phyloP scores from a whole-genome alignment of 2,888 invertebrate species.

The Pegoplata infirma region DNA sequence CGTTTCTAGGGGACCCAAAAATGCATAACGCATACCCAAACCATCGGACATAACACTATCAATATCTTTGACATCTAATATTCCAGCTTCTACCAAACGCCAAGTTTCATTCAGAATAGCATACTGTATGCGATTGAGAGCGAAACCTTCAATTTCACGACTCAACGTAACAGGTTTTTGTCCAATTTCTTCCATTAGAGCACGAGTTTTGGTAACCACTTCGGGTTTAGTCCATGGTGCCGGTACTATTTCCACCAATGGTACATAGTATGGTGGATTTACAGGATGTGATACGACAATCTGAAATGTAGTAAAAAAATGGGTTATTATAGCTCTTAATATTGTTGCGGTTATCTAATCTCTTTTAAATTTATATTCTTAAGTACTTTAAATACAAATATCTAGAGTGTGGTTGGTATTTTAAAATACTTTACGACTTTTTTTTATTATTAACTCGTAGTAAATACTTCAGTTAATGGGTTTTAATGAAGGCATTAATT shows the following conservation, averaged over 20 bases:
- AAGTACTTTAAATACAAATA: background rate
- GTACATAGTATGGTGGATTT: conserved; percentile 97
- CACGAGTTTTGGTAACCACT: conserved; percentile 85
- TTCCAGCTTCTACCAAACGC: conserved; percentile 89
- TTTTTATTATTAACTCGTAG: background rate
- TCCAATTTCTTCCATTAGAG: conserved; percentile 90
- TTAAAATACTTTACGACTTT: no score
- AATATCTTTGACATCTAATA: conserved; percentile 92
- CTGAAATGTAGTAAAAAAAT: conserved; percentile 63
- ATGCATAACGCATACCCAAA: conserved; percentile 96
- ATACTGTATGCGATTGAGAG: conserved; percentile 95
- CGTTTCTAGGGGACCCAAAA: conserved; percentile 95
- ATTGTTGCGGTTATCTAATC: background rate
- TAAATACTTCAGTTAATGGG: background rate
- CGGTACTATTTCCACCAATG: conserved; percentile 95
- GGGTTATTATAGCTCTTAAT: background rate
- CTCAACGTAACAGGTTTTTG: conserved; percentile 93
- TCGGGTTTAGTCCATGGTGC: conserved; percentile 94
- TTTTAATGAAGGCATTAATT: background rate
- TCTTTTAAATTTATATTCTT: background rate
- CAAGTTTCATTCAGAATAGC: conserved; percentile 95
- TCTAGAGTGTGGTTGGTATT: background rate
- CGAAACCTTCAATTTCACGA: conserved; percentile 94
- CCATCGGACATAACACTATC: conserved; percentile 97
- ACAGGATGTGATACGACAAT: conserved; percentile 91